Conservation (phyloP, 2,888 invertebrate genomes). For the Oligia fasciuncula region DNA sequence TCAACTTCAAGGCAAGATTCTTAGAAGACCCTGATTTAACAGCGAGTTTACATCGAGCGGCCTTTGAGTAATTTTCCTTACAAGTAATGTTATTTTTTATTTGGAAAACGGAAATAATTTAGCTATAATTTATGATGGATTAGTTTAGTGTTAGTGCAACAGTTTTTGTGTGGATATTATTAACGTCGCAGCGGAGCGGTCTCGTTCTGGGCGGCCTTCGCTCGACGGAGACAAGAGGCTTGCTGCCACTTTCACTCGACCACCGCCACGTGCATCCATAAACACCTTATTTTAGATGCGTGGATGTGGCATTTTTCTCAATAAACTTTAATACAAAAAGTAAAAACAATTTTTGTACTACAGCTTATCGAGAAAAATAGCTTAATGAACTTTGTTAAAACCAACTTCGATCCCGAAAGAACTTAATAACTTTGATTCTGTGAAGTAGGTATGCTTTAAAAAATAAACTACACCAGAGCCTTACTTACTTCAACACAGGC, state of each 20-base stretch:
- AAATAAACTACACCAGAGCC: neutral
- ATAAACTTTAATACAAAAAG: neutral
- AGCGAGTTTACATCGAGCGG: neutral
- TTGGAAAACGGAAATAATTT: slow-evolving; percentile 30
- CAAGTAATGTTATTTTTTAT: slow-evolving; percentile 8
- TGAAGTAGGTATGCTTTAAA: neutral
- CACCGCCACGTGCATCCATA: slow-evolving; percentile 74
- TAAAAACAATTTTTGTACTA: neutral
- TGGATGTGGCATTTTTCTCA: slow-evolving; percentile 76
- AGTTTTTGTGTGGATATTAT: slow-evolving; percentile 79
- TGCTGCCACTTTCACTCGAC: slow-evolving; percentile 88
- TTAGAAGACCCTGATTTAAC: slow-evolving; percentile 6
- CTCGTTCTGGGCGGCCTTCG: slow-evolving; percentile 86
- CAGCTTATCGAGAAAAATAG: too few relatives aligned
- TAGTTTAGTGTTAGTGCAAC: slow-evolving; percentile 61
- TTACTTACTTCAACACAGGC: neutral
- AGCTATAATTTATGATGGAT: slow-evolving; percentile 34
- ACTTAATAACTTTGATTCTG: neutral
- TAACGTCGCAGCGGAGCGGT: slow-evolving; percentile 74
- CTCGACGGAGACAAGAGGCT: slow-evolving; percentile 80
- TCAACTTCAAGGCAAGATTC: slow-evolving; percentile 9
- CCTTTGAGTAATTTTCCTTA: slow-evolving; percentile 27
- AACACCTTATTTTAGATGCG: slow-evolving; percentile 69
- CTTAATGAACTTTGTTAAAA: neutral
- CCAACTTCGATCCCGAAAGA: neutral